phyloP scores from a whole-genome alignment of 1,140 invertebrate species.

The Chrysomallon squamiferum region DNA sequence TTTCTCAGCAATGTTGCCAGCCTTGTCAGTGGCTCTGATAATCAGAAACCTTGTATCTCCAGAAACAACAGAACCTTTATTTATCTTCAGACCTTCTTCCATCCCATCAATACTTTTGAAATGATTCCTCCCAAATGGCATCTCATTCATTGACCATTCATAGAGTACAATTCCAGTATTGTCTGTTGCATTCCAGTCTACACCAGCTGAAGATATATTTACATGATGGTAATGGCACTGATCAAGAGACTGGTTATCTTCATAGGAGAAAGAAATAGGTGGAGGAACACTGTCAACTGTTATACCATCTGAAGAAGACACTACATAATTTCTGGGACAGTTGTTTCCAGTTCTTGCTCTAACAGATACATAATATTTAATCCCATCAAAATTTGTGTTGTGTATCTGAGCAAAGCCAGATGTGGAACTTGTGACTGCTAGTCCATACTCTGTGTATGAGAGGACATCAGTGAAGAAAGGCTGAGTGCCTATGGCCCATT shows the following conservation, averaged over 20 bases:
- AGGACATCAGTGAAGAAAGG: slow-evolving; percentile 29
- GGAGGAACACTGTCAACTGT: slow-evolving; percentile 23
- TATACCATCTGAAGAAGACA: slow-evolving; percentile 35
- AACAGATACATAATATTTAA: slow-evolving; percentile 30
- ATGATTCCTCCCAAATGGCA: too few species aligned
- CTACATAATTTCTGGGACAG: slow-evolving; percentile 33
- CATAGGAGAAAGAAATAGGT: slow-evolving; percentile 6
- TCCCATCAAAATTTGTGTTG: slow-evolving; percentile 23
- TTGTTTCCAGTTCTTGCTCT: slow-evolving; percentile 30
- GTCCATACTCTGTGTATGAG: slow-evolving; percentile 29
- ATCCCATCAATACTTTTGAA: too few species aligned
- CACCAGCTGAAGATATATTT: too few species aligned
- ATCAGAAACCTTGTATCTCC: slow-evolving; percentile 14
- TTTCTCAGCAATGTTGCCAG: slow-evolving; percentile 10
- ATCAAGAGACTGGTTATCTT: too few species aligned
- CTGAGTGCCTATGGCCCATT: slow-evolving; percentile 35
- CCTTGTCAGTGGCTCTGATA: slow-evolving; percentile 12
- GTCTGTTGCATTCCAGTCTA: too few species aligned
- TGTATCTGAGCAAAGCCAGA: slow-evolving; percentile 30
- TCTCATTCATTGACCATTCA: too few species aligned
- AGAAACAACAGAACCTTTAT: too few species aligned
- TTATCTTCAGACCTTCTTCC: too few species aligned
- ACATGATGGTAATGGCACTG: too few species aligned
- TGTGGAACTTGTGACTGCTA: slow-evolving; percentile 23
- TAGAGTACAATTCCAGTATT: too few species aligned